Evolutionary conservation across 2,888 invertebrate genomes (phyloP).

Genomic region (Eugnorisma glareosa): DNA sequence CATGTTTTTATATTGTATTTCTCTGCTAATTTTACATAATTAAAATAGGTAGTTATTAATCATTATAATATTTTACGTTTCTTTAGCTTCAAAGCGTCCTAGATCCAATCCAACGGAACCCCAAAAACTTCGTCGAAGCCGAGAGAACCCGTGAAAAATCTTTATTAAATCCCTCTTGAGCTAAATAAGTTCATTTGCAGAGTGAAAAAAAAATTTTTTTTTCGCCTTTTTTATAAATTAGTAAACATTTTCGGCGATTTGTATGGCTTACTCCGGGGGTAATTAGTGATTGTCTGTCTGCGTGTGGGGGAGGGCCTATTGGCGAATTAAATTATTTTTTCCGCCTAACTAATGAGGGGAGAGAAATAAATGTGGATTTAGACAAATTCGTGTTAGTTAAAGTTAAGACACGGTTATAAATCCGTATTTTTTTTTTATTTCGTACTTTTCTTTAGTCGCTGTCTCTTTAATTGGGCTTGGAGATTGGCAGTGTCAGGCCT

Average conservation of each 20-base stretch:
- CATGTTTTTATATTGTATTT: neutral
- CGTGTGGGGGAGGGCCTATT: conserved; percentile 75
- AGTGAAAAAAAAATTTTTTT: conserved; percentile 76
- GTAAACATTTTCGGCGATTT: conserved; percentile 90
- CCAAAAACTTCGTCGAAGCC: conserved; percentile 85
- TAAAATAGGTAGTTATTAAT: neutral
- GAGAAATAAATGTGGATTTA: conserved; percentile 79
- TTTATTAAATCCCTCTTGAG: conserved; percentile 89
- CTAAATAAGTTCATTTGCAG: conserved; percentile 90
- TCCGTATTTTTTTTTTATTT: conserved; percentile 64
- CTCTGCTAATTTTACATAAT: neutral
- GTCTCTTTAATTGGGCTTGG: conserved; percentile 59
- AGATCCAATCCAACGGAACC: conserved; percentile 48
- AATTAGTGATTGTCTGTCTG: conserved; percentile 87
- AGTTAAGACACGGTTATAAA: conserved; percentile 68
- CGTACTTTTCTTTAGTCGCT: conserved; percentile 41
- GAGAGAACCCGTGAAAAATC: conserved; percentile 87
- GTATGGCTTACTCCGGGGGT: conserved; percentile 86
- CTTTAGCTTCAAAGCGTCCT: neutral
- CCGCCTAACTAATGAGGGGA: conserved; percentile 84
- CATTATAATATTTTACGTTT: neutral
- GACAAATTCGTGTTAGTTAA: conserved; percentile 74
- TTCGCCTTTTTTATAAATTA: conserved; percentile 84
- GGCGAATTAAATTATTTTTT: conserved; percentile 84
- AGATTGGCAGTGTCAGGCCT: conserved; percentile 48